A percentile compares a stretch with the other conserved stretches of the same genome.
Conservation (phyloP, 30 jellyfish, hydroid and myxozoan genomes). For the Aurelia aurita complex sp. Pacific region DNA sequence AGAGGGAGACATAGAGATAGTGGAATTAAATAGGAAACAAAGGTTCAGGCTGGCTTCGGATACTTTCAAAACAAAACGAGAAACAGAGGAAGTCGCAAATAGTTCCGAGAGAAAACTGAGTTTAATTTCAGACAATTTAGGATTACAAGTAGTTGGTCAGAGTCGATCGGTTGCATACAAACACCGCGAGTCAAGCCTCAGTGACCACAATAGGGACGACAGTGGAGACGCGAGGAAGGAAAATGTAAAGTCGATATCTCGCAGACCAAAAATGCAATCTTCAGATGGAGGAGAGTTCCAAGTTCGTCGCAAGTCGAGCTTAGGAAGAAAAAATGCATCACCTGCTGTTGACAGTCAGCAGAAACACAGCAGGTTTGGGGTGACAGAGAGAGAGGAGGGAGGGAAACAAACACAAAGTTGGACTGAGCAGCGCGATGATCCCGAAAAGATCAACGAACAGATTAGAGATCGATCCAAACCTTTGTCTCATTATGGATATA, state of each 20-base stretch:
- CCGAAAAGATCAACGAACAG: slow-evolving; percentile 54
- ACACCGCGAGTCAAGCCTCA: slow-evolving; percentile 71
- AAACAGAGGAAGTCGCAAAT: slow-evolving; percentile 54
- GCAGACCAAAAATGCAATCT: slow-evolving; percentile 61
- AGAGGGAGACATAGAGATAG: slow-evolving; percentile 15
- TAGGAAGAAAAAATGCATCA: slow-evolving; percentile 45
- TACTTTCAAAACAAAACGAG: slow-evolving; percentile 27
- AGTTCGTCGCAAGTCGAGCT: slow-evolving; percentile 65
- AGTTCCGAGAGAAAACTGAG: slow-evolving; percentile 42
- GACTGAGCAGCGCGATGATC: slow-evolving; percentile 58
- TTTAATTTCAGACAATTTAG: slow-evolving; percentile 33
- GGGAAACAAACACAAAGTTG: slow-evolving; percentile 65
- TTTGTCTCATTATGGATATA: slow-evolving; percentile 22
- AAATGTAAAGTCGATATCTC: slow-evolving; percentile 15
- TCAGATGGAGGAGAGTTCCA: slow-evolving; percentile 55
- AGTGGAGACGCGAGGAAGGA: slow-evolving; percentile 33
- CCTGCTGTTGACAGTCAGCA: slow-evolving; percentile 70
- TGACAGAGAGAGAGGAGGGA: slow-evolving; percentile 54
- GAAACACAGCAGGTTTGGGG: slow-evolving; percentile 68
- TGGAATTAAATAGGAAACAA: slow-evolving; percentile 41
- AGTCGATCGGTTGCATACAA: slow-evolving; percentile 59
- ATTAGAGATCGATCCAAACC: slow-evolving; percentile 29
- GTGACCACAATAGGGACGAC: slow-evolving; percentile 70
- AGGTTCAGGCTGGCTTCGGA: slow-evolving; percentile 48
- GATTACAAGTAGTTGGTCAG: slow-evolving; percentile 49